phyloP scores from a whole-genome alignment of 2,113 vertebrate species.

The Tragelaphus buxtoni region DNA sequence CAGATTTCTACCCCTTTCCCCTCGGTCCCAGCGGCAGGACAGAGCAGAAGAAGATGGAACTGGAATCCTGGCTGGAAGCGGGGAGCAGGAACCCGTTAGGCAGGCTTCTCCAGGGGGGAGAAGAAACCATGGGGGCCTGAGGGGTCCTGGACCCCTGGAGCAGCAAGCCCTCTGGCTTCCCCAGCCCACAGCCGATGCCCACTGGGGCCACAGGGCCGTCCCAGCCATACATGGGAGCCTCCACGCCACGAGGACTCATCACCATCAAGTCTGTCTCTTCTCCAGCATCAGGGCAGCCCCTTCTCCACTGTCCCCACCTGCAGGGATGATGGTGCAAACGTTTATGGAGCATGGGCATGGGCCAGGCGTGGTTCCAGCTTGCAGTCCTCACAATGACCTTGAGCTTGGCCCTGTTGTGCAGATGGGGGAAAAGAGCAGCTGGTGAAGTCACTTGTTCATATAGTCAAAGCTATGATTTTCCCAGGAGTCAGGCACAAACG shows the following conservation, averaged over 20 bases:
- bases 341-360: fast-evolving
- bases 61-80: neutral
- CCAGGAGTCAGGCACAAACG: neutral
- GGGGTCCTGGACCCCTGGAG: neutral
- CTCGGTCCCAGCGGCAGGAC: neutral
- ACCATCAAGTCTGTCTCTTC: fast-evolving
- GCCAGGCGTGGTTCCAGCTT: neutral
- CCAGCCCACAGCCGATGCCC: neutral
- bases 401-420: neutral
- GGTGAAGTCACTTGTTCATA: neutral
- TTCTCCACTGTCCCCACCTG: neutral
- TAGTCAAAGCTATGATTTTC: neutral
- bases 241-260: neutral
- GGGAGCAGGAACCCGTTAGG: neutral
- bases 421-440: fast-evolving
- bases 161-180: neutral
- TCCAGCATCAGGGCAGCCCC: neutral
- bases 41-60: neutral
- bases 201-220: neutral
- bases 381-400: fast-evolving
- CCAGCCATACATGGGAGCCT: fast-evolving
- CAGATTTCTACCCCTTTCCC: neutral
- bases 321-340: fast-evolving
- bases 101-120: neutral
- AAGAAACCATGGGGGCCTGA: neutral